Evolutionary conservation across 2,888 invertebrate species (phyloP).

Genomic region (Hyposoter dolosus): DNA sequence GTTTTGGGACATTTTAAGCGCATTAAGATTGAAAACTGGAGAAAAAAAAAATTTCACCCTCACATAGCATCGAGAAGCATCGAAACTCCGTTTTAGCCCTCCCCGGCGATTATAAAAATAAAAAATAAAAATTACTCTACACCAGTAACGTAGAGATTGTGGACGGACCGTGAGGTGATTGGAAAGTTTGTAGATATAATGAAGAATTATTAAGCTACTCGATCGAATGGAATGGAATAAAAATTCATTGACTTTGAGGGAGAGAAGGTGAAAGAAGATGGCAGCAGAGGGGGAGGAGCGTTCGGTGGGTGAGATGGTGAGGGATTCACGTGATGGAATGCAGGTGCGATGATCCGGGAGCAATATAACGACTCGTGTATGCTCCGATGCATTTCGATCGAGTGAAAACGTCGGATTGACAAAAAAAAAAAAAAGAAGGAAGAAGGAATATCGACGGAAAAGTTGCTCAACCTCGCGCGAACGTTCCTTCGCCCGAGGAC

Average conservation of each 20-base stretch:
- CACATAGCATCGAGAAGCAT: no score
- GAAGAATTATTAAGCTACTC: neutral
- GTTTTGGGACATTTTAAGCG: no score
- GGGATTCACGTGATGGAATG: constrained; percentile 74
- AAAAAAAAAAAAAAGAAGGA: neutral
- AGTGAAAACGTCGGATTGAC: constrained; percentile 48
- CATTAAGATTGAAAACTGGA: no score
- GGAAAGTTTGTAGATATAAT: no score
- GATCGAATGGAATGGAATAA: neutral
- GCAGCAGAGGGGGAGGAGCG: neutral
- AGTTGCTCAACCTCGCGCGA: constrained; percentile 70
- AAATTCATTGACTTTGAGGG: neutral
- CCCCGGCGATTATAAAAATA: no score
- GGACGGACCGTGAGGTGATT: no score
- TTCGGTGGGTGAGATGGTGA: constrained; percentile 51
- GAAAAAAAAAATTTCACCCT: no score
- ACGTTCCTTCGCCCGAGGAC: constrained; percentile 80
- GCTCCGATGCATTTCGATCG: constrained; percentile 2
- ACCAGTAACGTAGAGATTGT: no score
- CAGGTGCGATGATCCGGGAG: constrained; percentile 83
- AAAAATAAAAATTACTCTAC: no score
- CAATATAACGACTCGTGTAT: constrained; percentile 77
- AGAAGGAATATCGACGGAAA: constrained; percentile 34
- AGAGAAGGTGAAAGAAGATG: neutral
- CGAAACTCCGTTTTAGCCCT: no score